Evolutionary conservation across 2,888 invertebrate species (phyloP).

Genomic region (Ernsta delagoae): DNA sequence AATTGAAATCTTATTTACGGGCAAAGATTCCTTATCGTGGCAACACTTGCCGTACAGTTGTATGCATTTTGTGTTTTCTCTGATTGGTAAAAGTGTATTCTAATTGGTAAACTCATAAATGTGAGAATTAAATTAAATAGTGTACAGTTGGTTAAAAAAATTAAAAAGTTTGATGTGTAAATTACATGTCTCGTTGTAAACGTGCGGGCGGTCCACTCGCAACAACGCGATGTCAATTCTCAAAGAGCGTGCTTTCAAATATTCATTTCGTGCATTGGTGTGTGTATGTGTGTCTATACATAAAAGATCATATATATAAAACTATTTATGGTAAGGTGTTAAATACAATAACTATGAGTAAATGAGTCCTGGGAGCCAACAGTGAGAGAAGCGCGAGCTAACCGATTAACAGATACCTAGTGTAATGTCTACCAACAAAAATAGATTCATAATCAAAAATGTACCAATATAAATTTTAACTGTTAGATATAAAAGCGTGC

Average conservation of each 20-base stretch:
- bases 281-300: slow-evolving; percentile 71
- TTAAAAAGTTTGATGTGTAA: slow-evolving; percentile 12
- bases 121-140: slow-evolving; percentile 21
- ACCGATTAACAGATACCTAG: slow-evolving; percentile 70
- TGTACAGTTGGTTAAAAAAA: slow-evolving; percentile 18
- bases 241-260: slow-evolving; percentile 70
- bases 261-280: slow-evolving; percentile 64
- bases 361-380: slow-evolving; percentile 74
- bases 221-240: slow-evolving; percentile 73
- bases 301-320: slow-evolving; percentile 57
- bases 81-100: too few species aligned
- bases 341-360: slow-evolving; percentile 72
- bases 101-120: slow-evolving; percentile 10
- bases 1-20: slow-evolving; percentile 44
- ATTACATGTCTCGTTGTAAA: slow-evolving; percentile 16
- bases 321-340: slow-evolving; percentile 79
- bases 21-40: slow-evolving; percentile 37
- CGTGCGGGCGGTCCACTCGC: slow-evolving; percentile 60
- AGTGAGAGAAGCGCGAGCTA: slow-evolving; percentile 62
- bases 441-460: slow-evolving; percentile 88
- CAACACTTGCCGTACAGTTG: slow-evolving; percentile 36
- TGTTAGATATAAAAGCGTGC: slow-evolving; percentile 75
- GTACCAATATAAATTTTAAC: slow-evolving; percentile 88
- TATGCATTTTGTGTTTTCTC: slow-evolving; percentile 6
- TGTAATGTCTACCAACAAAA: slow-evolving; percentile 85